Base-by-base conservation (phyloP, 2,113 vertebrate genomes). In the Ophthalmolycus amberensis region DNA sequence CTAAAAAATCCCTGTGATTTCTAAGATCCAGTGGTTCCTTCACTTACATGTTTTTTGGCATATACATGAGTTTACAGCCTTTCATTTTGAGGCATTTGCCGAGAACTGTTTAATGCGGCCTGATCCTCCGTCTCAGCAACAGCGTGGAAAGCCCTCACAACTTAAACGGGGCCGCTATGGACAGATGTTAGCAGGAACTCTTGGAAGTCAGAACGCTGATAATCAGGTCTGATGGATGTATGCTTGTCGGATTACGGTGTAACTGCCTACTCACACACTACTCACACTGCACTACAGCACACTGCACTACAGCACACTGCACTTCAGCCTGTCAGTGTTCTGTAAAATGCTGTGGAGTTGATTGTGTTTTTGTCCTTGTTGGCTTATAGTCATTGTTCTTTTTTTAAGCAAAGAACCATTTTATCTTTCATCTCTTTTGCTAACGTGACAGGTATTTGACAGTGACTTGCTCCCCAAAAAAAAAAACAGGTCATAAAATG, bases 191-290 rank as follows among this genome's bases (percentile, higher is more conserved):
- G 82, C 42, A 29, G 71, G 38, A 83, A 80, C 76, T 60, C 75
- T 88, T 84, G 77, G 68, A 92, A 87, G 86, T 91, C 86, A 84
- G 64, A 83, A 82, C 59, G 79, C 65, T 38, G 83, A 76, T 93
- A 90, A 92, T 94, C 87, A 79, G 52, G 72, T 87, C 71, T 85
- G 18, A 42, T 79, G 74, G 72, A 54, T 64, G 71, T 32, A 71
- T 74, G 50, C 40, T 69, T 80, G 70, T 82, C 66, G 80, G 76
- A 86, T 80, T 85, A 59, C 27, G 54, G 59, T 44, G 44, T 10
- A 72, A 27, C 64, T 34, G 44, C 62, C 68, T n/a, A 22, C 56
- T 78, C 50, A 59, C 15, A 63, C 62, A 32, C 32, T 64, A 9
- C 67, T 69, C 66, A 34, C 29, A 37, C 38, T 16, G 29, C 62